Evolutionary conservation across 64 coral and sea anemone genomes (phyloP), one percentile per base, ranked within the genome.

Genomic region (Dendrophyllia cribrosa): DNA sequence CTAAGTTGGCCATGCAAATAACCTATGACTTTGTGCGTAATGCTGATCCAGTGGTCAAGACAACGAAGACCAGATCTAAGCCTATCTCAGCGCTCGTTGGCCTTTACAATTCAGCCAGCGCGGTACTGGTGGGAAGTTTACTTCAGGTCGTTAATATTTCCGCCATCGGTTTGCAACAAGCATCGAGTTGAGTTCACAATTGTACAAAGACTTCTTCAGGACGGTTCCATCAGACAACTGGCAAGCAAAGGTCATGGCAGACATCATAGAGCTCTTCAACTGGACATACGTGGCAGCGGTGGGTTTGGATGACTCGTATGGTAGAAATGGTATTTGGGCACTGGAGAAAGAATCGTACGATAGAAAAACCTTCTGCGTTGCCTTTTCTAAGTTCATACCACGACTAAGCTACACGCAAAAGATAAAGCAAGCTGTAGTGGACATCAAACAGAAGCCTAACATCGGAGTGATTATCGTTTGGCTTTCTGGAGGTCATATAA

Each of bases 181-280:
- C 48, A 60, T 68, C 23, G 75, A 90, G 59, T 77, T 90, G 43
- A 56, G 53, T 56, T 56, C 53, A 56, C 53, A 6, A 56, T 9
- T 56, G 5, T 56, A 56, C 53, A 56, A 67, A 43, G 56, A 92
- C 5, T 96, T 96, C 47, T 96, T 96, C 59, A 87, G 95, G 43
- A 96, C 95, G 43, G 88, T 96, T 9, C 95, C 95, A 52, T 79
- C 95, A 19, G 95, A 96, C 44, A 87, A 87, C 51, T 22, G 85
- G 64, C 95, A 96, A 48, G 89, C 95, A 17, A 43, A 58, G 20
- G 91, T 92, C 25, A 96, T 56, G 53, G 53, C 53, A 56, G 53
- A 56, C 53, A 56, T 56, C 5, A 56, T 56, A 56, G 53, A 56
- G 53, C 53, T 56, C 5, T 56, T 56, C 12, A 56, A 56, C 53